Evolutionary conservation across 2,888 invertebrate genomes (phyloP), one percentile per base, ranked within the genome.

Genomic region (Polydrusus pterygomalis): DNA sequence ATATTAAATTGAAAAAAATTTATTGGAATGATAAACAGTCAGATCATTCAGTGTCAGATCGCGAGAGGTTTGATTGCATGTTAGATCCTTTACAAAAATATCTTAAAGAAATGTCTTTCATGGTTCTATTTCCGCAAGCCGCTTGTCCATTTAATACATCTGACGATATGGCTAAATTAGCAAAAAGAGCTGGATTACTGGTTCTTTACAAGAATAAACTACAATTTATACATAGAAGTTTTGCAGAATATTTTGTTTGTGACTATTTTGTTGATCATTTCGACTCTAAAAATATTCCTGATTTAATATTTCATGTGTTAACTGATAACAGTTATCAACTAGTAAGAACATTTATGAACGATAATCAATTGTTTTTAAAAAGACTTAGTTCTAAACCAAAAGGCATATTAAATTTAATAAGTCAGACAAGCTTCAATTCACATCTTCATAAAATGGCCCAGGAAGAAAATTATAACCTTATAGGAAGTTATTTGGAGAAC

Each of bases 161-260:
- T 11, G 3, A 18, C 10, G 11, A 20, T 6, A 51, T n/a, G 10
- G 20, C 10, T 3, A 11, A 10, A 51, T 20, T 51, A 2, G 20
- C 9, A 34, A 34, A 34, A 51, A 8, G 51, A 1, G 20, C 13
- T 20, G 51, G 51, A 20, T 11, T 51, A 51, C 20, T 20, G 8
- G 8, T 13, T 0, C 9, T 20, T 20, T 3, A 51, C n/a, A 20
- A 20, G 0, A 13, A 51, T 20, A 0, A 11, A 11, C 8, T 11
- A 1, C 0, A 20, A 18, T 51, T 51, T 51, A 9, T 51, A 20
- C 51, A 51, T 51, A 20, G 51, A 5, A 51, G 51, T 20, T 51
- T 51, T 20, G 51, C 51, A 8, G 51, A 51, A 51, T 51, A 51
- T 51, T 51, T 51, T 51, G 51, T 51, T 17, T 17, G 47, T 47